Percentiles rank a stretch among this genome's conserved stretches.
phyloP scores from a whole-genome alignment of 2,797 vertebrate genomes.

The Intellagama lesueurii region DNA sequence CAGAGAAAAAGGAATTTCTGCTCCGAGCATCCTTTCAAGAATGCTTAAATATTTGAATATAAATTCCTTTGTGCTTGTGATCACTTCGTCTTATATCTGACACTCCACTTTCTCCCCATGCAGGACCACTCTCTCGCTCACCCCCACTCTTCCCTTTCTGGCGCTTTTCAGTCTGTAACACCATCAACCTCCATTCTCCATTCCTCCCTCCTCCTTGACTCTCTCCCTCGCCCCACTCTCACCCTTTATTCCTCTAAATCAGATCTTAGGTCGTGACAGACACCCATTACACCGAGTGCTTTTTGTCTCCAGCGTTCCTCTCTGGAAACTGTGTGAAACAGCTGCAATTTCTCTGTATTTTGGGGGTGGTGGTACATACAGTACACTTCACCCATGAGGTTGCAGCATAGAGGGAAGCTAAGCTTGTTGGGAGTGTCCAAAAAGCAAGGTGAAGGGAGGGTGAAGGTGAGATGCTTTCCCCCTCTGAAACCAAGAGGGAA shows the following conservation, averaged over 20 bases:
- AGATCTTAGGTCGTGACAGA: constrained; percentile 16
- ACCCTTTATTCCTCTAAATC: constrained; percentile 35
- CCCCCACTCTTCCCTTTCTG: constrained; percentile 54
- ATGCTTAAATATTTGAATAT: constrained; percentile 87
- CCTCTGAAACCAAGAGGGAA: background rate
- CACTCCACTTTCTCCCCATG: constrained; percentile 62
- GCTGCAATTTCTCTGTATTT: constrained; percentile 45
- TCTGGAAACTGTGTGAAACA: constrained; percentile 53
- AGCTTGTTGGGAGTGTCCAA: background rate
- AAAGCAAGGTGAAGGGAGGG: accelerated
- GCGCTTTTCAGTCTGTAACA: constrained; percentile 57
- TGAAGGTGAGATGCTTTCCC: too few relatives aligned
- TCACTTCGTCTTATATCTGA: constrained; percentile 77
- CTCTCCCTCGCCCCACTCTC: too few relatives aligned
- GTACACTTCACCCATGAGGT: constrained; percentile 3
- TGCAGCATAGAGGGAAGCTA: too few relatives aligned
- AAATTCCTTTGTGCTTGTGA: constrained; percentile 81
- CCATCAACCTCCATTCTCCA: constrained; percentile 46
- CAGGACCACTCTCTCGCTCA: background rate
- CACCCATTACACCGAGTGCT: constrained; percentile 36
- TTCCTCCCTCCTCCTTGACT: constrained; percentile 19
- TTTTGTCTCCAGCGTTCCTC: constrained; percentile 48
- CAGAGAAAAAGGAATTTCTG: constrained; percentile 82
- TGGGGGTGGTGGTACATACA: constrained; percentile 42
- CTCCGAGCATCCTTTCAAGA: constrained; percentile 83